These are phyloP conservation scores for Temnopleurus reevesii DNA, from an alignment of 53 echinoderm and acorn worm species.

Conservation along the genomic window DNA sequence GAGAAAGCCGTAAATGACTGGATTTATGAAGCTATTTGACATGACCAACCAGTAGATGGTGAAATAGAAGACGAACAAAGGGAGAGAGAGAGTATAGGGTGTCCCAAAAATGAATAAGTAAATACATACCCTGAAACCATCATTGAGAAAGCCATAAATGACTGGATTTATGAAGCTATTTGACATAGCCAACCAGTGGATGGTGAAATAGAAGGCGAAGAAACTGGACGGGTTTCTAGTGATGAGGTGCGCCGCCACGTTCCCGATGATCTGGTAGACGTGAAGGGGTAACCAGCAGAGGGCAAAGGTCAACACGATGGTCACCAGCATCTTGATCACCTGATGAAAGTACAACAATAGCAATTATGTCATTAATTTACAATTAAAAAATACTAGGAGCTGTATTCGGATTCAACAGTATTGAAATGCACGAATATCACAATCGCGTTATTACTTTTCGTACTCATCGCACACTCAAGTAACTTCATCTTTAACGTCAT, in stretches of 20 bases:
- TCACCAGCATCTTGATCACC: constrained; percentile 91
- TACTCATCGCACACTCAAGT: too few species aligned
- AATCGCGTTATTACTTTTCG: too few species aligned
- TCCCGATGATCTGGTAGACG: constrained; percentile 67
- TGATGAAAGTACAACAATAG: too few species aligned
- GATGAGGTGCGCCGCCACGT: constrained; percentile 6
- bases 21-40: constrained; percentile 92
- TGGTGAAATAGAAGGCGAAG: constrained; percentile 74
- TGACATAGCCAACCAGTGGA: constrained; percentile 85
- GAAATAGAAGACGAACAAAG: constrained; percentile 77
- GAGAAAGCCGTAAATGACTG: constrained; percentile 88
- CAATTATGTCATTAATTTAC: too few species aligned
- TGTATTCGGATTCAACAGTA: too few species aligned
- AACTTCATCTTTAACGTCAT: too few species aligned
- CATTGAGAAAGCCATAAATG: constrained; percentile 92
- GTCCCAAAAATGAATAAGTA: background rate
- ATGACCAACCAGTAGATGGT: constrained; percentile 81
- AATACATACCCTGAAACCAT: constrained; percentile 80
- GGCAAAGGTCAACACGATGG: constrained; percentile 85
- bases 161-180: constrained; percentile 92
- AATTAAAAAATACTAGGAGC: too few species aligned
- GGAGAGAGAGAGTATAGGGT: too few species aligned
- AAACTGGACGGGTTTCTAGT: constrained; percentile 41
- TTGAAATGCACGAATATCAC: too few species aligned
- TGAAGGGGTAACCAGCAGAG: constrained; percentile 84